Evolutionary conservation across 2,113 vertebrate genomes (phyloP).

Genomic region (Myodes glareolus): DNA sequence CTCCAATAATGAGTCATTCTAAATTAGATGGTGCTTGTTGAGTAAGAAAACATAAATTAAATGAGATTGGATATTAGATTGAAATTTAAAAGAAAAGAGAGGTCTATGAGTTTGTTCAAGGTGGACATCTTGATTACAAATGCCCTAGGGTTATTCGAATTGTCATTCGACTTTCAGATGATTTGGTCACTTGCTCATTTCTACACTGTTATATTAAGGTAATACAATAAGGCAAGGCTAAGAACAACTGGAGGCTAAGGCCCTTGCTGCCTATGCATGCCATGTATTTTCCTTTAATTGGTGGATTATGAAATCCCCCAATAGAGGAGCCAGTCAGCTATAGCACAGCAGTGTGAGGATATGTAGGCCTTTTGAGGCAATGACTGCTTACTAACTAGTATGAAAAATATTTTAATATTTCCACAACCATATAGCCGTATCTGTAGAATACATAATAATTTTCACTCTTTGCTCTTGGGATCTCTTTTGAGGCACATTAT

Average conservation of each 20-base stretch:
- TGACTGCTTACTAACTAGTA: not conserved
- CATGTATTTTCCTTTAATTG: not conserved
- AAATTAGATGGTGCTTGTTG: not conserved
- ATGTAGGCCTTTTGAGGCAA: not conserved
- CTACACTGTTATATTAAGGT: not conserved
- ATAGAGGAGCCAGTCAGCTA: not conserved
- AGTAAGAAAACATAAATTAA: not conserved
- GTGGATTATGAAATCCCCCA: not conserved
- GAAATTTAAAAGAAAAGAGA: not conserved
- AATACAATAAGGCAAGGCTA: not conserved
- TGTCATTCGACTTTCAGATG: not conserved
- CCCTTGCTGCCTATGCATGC: not conserved
- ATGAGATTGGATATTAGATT: not conserved
- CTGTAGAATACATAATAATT: not conserved
- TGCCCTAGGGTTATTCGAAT: not conserved
- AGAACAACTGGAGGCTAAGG: not conserved
- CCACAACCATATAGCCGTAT: not conserved
- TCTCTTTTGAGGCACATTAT: constrained; percentile 7
- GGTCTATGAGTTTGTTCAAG: not conserved
- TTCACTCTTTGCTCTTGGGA: not conserved
- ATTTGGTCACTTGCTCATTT: not conserved
- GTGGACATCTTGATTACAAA: not conserved
- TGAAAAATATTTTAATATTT: constrained; percentile 54
- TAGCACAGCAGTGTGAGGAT: not conserved
- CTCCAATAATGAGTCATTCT: not conserved